Evolutionary conservation across 2,888 invertebrate species (phyloP), one percentile per base, ranked within the genome.

Genomic region (Shargacucullia verbasci): DNA sequence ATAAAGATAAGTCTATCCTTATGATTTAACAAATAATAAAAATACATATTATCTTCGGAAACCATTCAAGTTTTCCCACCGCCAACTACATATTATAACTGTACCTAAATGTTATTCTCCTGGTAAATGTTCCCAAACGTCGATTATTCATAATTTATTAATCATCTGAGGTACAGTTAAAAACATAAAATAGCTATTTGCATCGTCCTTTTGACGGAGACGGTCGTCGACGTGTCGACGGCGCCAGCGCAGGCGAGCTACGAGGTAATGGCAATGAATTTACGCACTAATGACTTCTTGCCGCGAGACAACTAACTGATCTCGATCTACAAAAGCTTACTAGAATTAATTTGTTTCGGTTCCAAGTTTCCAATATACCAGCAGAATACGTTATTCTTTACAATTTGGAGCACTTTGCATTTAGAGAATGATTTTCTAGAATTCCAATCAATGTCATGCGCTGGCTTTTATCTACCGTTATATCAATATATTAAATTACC

Each of bases 231-330:
- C 69, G 52, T 31, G 44, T 38, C 62, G 59, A 31, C 39, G 70
- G 76, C 68, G 61, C 60, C 70, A 73, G 75, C 80, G 78, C 83
- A 74, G 73, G 62, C 76, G 69, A n/a, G n/a, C 72, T 64, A 52
- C 72, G 73, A 65, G 65, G 68, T 79, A 81, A 81, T 83, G 81
- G 75, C 84, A 82, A 76, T 81, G 82, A 81, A 81, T 81, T 75
- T 67, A 71, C 80, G 72, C 74, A 47, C 75, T 82, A 83, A 84
- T 81, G 82, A 82, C 77, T 78, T 66, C 63, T 70, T 63, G 66
- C 59, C 48, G 63, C 47, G 68, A 57, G 57, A 50, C 64, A 78
- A 78, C 75, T 68, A 78, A 70, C 57, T 55, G 67, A 68, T 73
- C 74, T 78, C 65, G 76, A 77, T 76, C 58, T 63, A 66, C 64